Base-by-base conservation (phyloP, 2,113 vertebrate species). In the Tautogolabrus adspersus region DNA sequence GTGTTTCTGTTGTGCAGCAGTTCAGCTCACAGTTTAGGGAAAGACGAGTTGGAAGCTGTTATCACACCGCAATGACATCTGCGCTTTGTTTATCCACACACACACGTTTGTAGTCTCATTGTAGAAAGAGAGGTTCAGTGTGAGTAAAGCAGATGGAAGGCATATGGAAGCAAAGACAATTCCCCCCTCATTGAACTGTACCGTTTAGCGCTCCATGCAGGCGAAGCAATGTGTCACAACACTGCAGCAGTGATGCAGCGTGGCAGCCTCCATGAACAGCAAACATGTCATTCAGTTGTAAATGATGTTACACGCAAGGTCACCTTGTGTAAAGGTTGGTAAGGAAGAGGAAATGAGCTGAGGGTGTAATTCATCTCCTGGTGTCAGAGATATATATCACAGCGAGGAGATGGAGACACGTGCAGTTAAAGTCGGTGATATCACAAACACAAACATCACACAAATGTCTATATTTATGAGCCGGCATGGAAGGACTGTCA, bases 271-370 rank as follows among this genome's bases (percentile, higher is more conserved):
- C 72, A n/a, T 49, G 77, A 84, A 82, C 78, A 47, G 89, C 83
- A 87, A 90, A 89, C 88, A 78, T 89, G 91, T 90, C 89, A 88
- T 91, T 92, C 75, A 86, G 80, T 60, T 81, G 79, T 83, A 87
- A 91, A 91, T 93, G 59, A 75, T 68, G 72, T 65, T 90, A 81
- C 87, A 84, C 8, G 56, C 88, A 79, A 92, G 92, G 91, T 93
- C 92, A 92, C 87, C 84, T 90, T 93, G 86, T 85, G 89, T 77
- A 88, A 88, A 91, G 90, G 90, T 86, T 83, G 79, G 66, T 12
- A 70, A 78, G 77, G 77, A 72, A 68, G 77, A 85, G 83, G 86
- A 90, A 85, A 91, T 72, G 84, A 83, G 89, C 56, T 66, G 79
- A 77, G 71, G 80, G 70, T 87, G 88, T 86, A 85, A 92, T 86